These are phyloP conservation scores for Drosophila picticornis DNA, from an alignment of 2,888 invertebrate genomes.

Conservation along the genomic window DNA sequence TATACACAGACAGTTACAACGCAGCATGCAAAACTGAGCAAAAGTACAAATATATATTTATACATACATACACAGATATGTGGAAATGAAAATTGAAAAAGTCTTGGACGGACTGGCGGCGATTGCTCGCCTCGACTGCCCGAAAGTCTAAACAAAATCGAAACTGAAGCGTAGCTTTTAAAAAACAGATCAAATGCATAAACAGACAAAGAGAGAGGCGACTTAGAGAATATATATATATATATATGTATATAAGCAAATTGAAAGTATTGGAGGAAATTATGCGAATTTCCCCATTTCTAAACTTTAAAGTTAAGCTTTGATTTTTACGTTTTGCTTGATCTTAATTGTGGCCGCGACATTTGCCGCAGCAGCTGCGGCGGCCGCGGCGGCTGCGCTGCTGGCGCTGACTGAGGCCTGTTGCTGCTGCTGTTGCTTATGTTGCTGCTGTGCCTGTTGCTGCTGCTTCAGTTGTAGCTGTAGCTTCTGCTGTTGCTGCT, in stretches of 20 bases:
- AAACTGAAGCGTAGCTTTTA: slow-evolving; percentile 68
- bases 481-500: slow-evolving; percentile 84
- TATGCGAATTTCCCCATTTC: slow-evolving; percentile 22
- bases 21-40: slow-evolving; percentile 76
- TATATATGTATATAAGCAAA: slow-evolving; percentile 40
- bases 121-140: slow-evolving; percentile 22
- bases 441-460: slow-evolving; percentile 71
- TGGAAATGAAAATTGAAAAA: slow-evolving; percentile 48
- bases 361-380: slow-evolving; percentile 80
- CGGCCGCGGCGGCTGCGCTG: slow-evolving; percentile 83
- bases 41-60: slow-evolving; percentile 46
- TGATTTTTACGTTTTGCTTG: slow-evolving; percentile 83
- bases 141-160: slow-evolving; percentile 51
- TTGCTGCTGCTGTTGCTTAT: slow-evolving; percentile 82
- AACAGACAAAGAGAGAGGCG: slow-evolving; percentile 64
- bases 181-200: slow-evolving; percentile 66
- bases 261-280: slow-evolving; percentile 43
- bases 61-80: slow-evolving; percentile 32
- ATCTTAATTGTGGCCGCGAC: slow-evolving; percentile 84
- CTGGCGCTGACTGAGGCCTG: slow-evolving; percentile 71
- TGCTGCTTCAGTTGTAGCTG: slow-evolving; percentile 76
- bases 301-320: slow-evolving; percentile 27
- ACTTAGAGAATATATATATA: slow-evolving; percentile 46
- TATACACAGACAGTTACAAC: slow-evolving; percentile 70
- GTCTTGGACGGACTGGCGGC: slow-evolving; percentile 24